Conservation (phyloP, 1,140 invertebrate species). For the Chironomus tepperi region DNA sequence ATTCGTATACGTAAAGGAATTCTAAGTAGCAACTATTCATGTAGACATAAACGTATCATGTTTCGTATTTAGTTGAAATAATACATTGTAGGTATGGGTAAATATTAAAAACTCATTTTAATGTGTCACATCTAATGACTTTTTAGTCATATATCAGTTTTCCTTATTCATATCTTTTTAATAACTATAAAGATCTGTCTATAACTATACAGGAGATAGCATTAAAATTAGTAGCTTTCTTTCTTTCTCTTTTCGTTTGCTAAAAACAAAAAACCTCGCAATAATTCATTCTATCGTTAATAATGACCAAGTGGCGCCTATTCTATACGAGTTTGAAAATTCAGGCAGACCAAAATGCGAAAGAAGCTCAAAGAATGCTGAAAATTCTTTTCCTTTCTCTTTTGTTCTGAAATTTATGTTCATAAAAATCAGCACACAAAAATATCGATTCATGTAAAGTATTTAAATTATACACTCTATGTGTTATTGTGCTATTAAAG, state of each 20-base stretch:
- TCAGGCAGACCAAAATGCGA: neutral
- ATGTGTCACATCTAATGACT: slow-evolving; percentile 6
- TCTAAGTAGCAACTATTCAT: neutral
- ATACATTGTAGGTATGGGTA: neutral
- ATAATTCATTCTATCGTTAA: slow-evolving; percentile 4
- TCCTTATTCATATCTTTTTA: neutral
- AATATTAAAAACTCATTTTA: neutral
- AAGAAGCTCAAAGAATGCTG: slow-evolving; percentile 7
- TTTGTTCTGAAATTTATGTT: neutral
- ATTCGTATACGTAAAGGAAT: neutral
- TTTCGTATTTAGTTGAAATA: neutral
- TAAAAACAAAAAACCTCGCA: neutral
- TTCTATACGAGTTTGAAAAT: neutral
- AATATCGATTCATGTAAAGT: too few species aligned
- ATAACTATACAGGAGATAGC: neutral
- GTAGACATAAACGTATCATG: neutral
- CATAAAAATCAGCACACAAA: too few species aligned
- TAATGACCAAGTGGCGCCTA: slow-evolving; percentile 5
- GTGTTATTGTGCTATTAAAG: too few species aligned
- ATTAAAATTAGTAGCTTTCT: neutral
- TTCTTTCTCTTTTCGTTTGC: neutral
- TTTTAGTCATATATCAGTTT: neutral
- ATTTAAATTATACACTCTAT: too few species aligned
- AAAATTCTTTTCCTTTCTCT: slow-evolving; percentile 14
- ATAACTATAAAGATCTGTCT: neutral